Base-by-base conservation (phyloP, 2,888 invertebrate species). In the Ochropacha duplaris region DNA sequence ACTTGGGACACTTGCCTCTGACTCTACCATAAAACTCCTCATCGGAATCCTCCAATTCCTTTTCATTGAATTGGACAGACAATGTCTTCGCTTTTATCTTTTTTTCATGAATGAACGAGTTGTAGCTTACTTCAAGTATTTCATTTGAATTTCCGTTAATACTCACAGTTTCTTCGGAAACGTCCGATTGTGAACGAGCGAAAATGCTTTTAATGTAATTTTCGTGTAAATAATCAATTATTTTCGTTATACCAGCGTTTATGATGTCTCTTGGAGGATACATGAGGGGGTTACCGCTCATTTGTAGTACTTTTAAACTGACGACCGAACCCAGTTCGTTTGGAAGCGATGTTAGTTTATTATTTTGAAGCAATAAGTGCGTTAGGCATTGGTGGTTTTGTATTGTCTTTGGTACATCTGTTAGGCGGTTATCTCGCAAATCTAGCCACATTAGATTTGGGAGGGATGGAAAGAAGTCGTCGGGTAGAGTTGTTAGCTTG, bases 291-390 rank as follows among this genome's bases (percentile, higher is more conserved):
- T 96, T 96, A 49, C 94, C 93, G 49, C 89, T 83, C 49, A 95
- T 65, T 79, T 95, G 95, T 3, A 96, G 81, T 11, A 94, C 94
- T 87, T 94, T 94, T 62, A 96, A 83, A 61, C 90, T 94, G 22
- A 87, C 78, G 14, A 95, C 84, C 5, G 94, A 92, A 78, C 95
- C 95, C 14, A 96, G 76, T 86, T 95, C 95, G 56, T 94, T 86
- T 0, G 96, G 96, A 50, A 96, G 77, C 57, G 83, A 79, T 56
- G 93, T 88, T 26, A 96, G 76, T 62, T 90, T 85, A 76, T 96
- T 96, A 69, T 94, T 94, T 79, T 95, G 94, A 31, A 96, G 78
- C 22, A 96, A 83, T 56, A 96, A 78, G 60, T 95, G 95, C 55
- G 95, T 94, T 22, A 96, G 87, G 64, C 77, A 82, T 54, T 76